phyloP scores from a whole-genome alignment of 1,140 invertebrate species.

The Charaxes varanes region DNA sequence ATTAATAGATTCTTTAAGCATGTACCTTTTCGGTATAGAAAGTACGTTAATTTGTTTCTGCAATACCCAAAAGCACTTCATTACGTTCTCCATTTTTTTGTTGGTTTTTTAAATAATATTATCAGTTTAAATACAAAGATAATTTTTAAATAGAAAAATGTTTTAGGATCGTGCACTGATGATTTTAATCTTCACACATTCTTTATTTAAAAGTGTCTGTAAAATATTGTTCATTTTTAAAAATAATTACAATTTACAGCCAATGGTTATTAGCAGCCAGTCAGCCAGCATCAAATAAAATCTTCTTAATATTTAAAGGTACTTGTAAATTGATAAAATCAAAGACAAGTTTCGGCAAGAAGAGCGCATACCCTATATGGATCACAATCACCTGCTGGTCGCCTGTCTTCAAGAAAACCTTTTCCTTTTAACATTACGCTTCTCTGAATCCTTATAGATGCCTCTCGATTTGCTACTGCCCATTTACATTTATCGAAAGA shows the following conservation, averaged over 20 bases:
- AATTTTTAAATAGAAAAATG: constrained; percentile 8
- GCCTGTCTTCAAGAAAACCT: constrained; percentile 94
- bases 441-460: constrained; percentile 87
- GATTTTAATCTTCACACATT: constrained; percentile 3
- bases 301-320: too few species aligned
- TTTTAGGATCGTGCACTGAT: neutral
- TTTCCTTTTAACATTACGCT: constrained; percentile 86
- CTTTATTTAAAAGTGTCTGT: constrained; percentile 16
- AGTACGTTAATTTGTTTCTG: constrained; percentile 18
- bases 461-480: constrained; percentile 85
- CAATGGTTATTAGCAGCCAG: constrained; percentile 13
- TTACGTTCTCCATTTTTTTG: constrained; percentile 24
- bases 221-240: constrained; percentile 6
- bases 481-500: constrained; percentile 85
- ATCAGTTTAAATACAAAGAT: neutral
- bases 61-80: constrained; percentile 24
- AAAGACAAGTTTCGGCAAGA: constrained; percentile 72
- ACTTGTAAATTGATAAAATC: constrained; percentile 3
- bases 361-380: constrained; percentile 87
- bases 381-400: constrained; percentile 95
- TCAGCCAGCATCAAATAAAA: too few species aligned
- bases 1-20: constrained; percentile 51
- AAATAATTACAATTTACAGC: constrained; percentile 3
- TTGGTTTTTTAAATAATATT: constrained; percentile 8
- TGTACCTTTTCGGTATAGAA: constrained; percentile 29